Base-by-base conservation (phyloP, 2,888 invertebrate species). In the Peribatodes rhomboidaria region DNA sequence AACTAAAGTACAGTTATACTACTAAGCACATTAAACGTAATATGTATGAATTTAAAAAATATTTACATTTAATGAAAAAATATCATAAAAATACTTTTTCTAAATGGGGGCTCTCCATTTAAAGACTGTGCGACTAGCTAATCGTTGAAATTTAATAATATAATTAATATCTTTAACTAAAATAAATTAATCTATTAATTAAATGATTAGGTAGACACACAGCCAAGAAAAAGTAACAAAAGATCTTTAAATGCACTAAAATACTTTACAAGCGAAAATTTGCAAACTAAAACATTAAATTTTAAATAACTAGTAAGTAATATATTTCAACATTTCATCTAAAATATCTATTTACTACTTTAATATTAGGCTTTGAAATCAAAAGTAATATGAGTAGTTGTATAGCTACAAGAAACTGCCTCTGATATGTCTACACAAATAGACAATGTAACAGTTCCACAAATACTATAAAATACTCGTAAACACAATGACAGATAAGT, bases 71-170 rank as follows among this genome's bases (percentile, higher is more conserved):
- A 20, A 39, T 50, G 9, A 46, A 39, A 50, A 61, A 39, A 44
- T 27, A 42, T 44, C 33, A 35, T 31, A 58, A 35, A 35, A 22
- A 83, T 87, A 89, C 88, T 88, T 88, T 87, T 85, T 71, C 77
- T 78, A 82, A 91, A 91, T 89, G 91, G 86, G 92, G 92, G 92
- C 92, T 92, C 92, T 68, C 87, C 91, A 90, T 89, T 87, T 81
- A 61, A 60, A 76, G 87, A 83, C 87, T 70, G 71, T 78, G 82
- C 61, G 71, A 75, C 75, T 70, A 90, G 84, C 84, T 78, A 69
- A 88, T 88, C 84, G 72, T 70, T 74, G 66, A 73, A 68, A 76
- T 65, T 68, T 63, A 61, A 67, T 69, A 52, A 64, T 66, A 65
- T 68, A 63, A 63, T 54, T 27, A n/a, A n/a, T n/a, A n/a, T n/a